phyloP scores from a whole-genome alignment of 2,113 vertebrate species.

The Crypturellus undulatus region DNA sequence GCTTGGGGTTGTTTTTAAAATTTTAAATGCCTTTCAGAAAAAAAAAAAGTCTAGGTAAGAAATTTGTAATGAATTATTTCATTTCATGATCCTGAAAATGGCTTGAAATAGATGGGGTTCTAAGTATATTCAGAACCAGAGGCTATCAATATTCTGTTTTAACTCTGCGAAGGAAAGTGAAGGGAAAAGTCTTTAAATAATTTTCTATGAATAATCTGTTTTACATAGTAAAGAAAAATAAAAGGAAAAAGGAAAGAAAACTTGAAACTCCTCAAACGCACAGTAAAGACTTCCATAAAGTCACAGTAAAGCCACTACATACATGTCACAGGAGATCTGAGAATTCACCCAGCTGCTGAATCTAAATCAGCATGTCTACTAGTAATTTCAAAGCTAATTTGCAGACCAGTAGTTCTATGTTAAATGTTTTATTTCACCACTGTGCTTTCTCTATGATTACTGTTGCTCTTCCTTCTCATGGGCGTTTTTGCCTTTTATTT shows the following conservation, averaged over 20 bases:
- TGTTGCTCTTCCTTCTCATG: background rate
- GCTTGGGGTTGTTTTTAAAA: background rate
- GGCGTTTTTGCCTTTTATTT: background rate
- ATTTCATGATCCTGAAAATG: background rate
- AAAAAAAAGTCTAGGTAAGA: background rate
- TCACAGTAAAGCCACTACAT: background rate
- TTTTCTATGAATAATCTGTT: conserved; percentile 16
- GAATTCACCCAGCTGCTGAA: background rate
- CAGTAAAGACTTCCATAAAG: background rate
- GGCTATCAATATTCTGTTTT: conserved; percentile 6
- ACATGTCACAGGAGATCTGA: background rate
- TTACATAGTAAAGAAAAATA: background rate
- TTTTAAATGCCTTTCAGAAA: background rate
- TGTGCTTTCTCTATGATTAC: background rate
- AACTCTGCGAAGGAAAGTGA: conserved; percentile 18
- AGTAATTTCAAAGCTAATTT: background rate
- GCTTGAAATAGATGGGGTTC: conserved; percentile 16
- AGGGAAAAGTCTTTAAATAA: conserved; percentile 42
- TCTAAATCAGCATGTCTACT: background rate
- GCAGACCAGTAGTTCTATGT: background rate
- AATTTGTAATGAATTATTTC: background rate
- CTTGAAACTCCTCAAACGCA: background rate
- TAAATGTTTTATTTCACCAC: background rate
- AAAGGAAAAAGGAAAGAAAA: background rate
- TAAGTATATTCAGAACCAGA: conserved; percentile 21